phyloP scores from a whole-genome alignment of 2,113 vertebrate genomes.

The Pelusios castaneus region DNA sequence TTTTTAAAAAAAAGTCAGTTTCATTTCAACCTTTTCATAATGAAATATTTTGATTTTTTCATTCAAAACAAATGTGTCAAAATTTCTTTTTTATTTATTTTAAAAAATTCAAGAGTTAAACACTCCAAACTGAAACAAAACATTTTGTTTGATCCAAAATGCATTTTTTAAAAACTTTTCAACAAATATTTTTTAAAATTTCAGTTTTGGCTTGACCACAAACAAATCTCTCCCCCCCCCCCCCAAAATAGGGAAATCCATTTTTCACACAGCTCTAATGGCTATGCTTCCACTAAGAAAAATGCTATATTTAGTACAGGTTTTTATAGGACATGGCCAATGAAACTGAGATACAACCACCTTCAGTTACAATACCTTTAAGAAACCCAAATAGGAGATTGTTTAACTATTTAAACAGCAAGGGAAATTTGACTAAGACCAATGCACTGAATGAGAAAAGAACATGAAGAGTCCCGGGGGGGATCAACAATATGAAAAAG shows the following conservation, averaged over 20 bases:
- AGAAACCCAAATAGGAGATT: not conserved
- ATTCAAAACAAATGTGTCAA: not conserved
- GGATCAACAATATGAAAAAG: not conserved
- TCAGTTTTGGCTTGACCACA: not conserved
- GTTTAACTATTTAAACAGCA: constrained; percentile 60
- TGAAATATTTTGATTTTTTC: not conserved
- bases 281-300: constrained; percentile 49
- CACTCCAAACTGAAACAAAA: not conserved
- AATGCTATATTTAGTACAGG: constrained; percentile 39
- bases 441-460: not conserved
- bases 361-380: constrained; percentile 16
- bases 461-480: not conserved
- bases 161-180: no score
- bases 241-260: not conserved
- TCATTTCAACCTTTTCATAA: not conserved
- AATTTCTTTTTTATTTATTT: not conserved
- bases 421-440: not conserved
- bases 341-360: constrained; percentile 28
- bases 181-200: no score
- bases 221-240: no score
- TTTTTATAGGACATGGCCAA: constrained; percentile 43
- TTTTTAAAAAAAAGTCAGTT: not conserved
- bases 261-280: not conserved
- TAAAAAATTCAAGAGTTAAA: no score
- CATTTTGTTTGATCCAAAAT: not conserved